A percentile compares a stretch with the other conserved stretches of the same genome.
phyloP scores from a whole-genome alignment of 2,888 invertebrate species.

The Metallyticus violacea region DNA sequence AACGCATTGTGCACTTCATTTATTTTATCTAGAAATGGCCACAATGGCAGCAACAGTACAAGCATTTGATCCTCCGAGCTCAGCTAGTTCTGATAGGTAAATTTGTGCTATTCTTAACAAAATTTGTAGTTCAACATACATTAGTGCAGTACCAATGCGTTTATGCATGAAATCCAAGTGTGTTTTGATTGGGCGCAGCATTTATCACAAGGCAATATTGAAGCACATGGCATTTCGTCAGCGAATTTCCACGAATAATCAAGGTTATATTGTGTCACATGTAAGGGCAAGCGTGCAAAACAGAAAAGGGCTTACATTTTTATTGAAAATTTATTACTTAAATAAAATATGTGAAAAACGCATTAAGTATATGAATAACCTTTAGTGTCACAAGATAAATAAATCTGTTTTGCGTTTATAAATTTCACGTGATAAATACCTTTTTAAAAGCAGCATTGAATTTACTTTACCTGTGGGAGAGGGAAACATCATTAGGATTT shows the following conservation, averaged over 20 bases:
- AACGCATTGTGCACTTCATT: not conserved
- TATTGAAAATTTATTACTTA: no score
- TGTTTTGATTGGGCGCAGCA: not conserved
- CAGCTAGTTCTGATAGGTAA: constrained; percentile 90
- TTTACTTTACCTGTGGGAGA: no score
- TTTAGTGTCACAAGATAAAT: no score
- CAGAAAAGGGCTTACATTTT: no score
- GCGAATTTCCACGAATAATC: not conserved
- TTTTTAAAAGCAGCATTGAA: no score
- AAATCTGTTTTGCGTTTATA: no score
- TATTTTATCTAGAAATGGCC: not conserved
- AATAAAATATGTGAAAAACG: no score
- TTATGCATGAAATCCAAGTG: not conserved
- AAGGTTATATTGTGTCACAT: no score
- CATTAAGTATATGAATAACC: no score
- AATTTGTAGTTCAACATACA: not conserved
- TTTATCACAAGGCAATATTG: not conserved
- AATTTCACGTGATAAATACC: no score
- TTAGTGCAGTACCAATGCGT: not conserved
- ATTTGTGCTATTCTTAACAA: not conserved
- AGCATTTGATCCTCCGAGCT: constrained; percentile 81
- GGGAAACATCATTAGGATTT: no score
- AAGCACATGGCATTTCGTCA: not conserved
- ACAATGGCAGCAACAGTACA: constrained; percentile 55
- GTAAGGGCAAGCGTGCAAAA: no score